Base-by-base conservation (phyloP, 2,113 vertebrate genomes). In the Heterotilapia buettikoferi region DNA sequence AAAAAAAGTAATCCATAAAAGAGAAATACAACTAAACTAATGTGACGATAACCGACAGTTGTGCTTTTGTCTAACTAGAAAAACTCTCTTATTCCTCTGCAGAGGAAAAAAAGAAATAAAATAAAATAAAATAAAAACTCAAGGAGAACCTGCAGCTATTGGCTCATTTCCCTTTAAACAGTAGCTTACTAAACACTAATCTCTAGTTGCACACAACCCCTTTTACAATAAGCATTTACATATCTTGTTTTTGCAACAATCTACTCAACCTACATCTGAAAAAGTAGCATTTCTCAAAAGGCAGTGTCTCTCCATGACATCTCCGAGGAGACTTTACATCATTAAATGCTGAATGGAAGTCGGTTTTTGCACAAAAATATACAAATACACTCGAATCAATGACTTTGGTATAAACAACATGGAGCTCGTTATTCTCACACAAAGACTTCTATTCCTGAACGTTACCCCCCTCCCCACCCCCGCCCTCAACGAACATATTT, bases 401-500 rank as follows among this genome's bases (percentile, higher is more conserved):
- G 91, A 95, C 96, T 97, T 97, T 97, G 96, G 96, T 96, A 94
- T 96, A 93, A 95, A 96, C 84, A 88, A 95, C 93, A 94, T 47
- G 47, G 78, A 92, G 56, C 53, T 16, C 63, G 81, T 71, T 19
- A 76, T 31, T 83, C 85, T 88, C 63, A 87, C 79, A 82, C 50
- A 88, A 63, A 50, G 63, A 85, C 83, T 38, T 90, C 61, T 12
- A 47, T 82, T 89, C 80, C 52, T 88, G 92, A 92, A 84, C 13
- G 84, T 86, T 92, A 88, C 63, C 83, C 92, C 94, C 84, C 93
- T 52, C 79, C 24, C 59, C 59, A 0, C 16, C 10, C 33, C 33
- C 4, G 1, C 61, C 61, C 11, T 21, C 11, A 40, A 89, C 83
- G 36, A 31, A 90, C 29, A 29, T 3, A n/a, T 54, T 80, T 80